Conservation (phyloP, 2,113 vertebrate genomes). For the Chascanopsetta lugubris region DNA sequence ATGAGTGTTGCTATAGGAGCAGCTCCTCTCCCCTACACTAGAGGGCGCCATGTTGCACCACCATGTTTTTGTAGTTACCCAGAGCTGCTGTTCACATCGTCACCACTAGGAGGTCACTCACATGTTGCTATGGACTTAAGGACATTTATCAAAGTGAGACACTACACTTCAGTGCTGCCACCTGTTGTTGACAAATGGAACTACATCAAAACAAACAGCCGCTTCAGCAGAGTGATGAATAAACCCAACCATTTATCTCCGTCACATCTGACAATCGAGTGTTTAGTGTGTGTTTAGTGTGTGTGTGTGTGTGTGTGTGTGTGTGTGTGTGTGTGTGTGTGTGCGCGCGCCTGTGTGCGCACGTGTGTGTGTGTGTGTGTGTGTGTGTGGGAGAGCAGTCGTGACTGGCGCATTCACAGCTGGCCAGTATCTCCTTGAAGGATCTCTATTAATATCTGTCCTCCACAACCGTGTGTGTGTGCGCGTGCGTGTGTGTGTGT, state of each 20-base stretch:
- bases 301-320: slow-evolving; percentile 5
- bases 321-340: slow-evolving; percentile 4
- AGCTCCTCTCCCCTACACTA: too few species aligned
- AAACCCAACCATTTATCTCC: not conserved
- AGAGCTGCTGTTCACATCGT: too few species aligned
- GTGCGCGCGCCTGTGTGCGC: slow-evolving; percentile 5
- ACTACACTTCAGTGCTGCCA: too few species aligned
- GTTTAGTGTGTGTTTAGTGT: not conserved
- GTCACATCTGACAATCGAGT: not conserved
- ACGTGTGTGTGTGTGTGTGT: slow-evolving; percentile 4
- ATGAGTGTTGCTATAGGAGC: too few species aligned
- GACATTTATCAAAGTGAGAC: too few species aligned
- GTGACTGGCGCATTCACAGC: slow-evolving; percentile 40
- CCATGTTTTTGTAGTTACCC: too few species aligned
- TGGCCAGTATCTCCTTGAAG: slow-evolving; percentile 53
- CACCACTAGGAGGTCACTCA: too few species aligned
- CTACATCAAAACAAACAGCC: too few species aligned
- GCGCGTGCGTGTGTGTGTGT: slow-evolving; percentile 9
- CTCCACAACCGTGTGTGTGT: slow-evolving; percentile 15
- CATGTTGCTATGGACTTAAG: too few species aligned
- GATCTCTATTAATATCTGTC: slow-evolving; percentile 60
- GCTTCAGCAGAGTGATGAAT: too few species aligned
- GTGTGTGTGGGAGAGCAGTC: slow-evolving; percentile 7
- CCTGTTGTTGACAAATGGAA: too few species aligned
- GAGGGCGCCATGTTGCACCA: too few species aligned